These are phyloP conservation scores for Cephus rjabovi DNA, from an alignment of 2,888 invertebrate genomes.

Conservation along the genomic window DNA sequence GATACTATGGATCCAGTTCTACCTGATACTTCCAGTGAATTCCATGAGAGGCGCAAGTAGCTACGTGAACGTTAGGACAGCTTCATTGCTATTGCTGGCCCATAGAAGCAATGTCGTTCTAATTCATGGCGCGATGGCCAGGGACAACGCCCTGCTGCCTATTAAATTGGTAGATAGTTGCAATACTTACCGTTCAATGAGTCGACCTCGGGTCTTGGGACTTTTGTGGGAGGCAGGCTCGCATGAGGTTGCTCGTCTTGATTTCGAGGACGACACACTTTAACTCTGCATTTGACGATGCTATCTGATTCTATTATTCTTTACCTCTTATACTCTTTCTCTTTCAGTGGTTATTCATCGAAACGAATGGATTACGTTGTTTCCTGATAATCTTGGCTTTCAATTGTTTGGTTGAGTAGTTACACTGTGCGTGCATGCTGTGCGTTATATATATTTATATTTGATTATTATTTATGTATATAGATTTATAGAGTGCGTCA, in stretches of 20 bases:
- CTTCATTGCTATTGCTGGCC: slow-evolving; percentile 43
- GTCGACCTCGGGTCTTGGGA: neutral
- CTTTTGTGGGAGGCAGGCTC: neutral
- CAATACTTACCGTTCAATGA: slow-evolving; percentile 19
- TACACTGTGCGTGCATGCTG: neutral
- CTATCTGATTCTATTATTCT: neutral
- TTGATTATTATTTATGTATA: neutral
- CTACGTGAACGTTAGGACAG: slow-evolving; percentile 4
- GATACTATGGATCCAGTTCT: neutral
- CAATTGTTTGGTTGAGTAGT: neutral
- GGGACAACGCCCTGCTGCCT: slow-evolving; percentile 32
- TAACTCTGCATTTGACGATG: neutral
- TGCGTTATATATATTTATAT: neutral
- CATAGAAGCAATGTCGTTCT: slow-evolving; percentile 38
- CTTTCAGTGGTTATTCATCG: neutral
- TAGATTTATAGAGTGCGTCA: neutral
- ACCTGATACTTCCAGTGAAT: neutral
- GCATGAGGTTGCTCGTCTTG: neutral
- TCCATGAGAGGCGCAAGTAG: neutral
- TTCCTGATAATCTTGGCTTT: neutral
- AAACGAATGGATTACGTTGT: neutral
- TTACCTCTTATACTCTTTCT: neutral
- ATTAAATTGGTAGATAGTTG: slow-evolving; percentile 36
- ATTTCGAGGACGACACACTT: neutral
- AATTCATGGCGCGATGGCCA: slow-evolving; percentile 40